Conservation (phyloP, 1,140 invertebrate species). For the Scaptomyza graminum region DNA sequence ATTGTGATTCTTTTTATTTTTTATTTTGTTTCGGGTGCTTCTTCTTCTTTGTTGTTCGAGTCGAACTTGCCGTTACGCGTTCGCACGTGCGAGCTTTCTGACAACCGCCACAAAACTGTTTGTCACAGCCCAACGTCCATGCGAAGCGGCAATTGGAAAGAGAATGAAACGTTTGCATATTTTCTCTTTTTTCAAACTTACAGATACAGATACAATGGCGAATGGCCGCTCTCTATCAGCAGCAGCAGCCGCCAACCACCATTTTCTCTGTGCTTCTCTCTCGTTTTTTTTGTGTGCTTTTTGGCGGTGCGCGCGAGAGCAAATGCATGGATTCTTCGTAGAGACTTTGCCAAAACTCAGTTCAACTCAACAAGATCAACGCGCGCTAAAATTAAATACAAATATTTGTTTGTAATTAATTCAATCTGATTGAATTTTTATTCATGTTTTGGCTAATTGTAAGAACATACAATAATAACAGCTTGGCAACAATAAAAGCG, state of each 20-base stretch:
- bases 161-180: conserved; percentile 33
- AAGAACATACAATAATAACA: no score
- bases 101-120: conserved; percentile 55
- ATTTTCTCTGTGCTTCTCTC: conserved; percentile 32
- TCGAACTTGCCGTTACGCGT: conserved; percentile 43
- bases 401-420: conserved; percentile 26
- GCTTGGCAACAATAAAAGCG: neutral
- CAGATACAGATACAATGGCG: conserved; percentile 40
- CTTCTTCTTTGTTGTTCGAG: conserved; percentile 34
- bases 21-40: conserved; percentile 24
- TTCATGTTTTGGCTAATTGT: no score
- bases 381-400: neutral
- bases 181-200: conserved; percentile 47
- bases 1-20: conserved; percentile 9
- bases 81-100: conserved; percentile 58
- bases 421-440: neutral
- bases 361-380: conserved; percentile 16
- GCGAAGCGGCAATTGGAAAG: conserved; percentile 51
- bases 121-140: conserved; percentile 24
- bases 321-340: neutral
- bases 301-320: conserved; percentile 16
- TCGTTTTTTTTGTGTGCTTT: conserved; percentile 22
- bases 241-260: conserved; percentile 34
- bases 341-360: conserved; percentile 26
- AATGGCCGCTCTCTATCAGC: conserved; percentile 10